A percentile compares a stretch with the other conserved stretches of the same genome.
Conservation (phyloP, 2,797 vertebrate species). For the Acanthornis magna region DNA sequence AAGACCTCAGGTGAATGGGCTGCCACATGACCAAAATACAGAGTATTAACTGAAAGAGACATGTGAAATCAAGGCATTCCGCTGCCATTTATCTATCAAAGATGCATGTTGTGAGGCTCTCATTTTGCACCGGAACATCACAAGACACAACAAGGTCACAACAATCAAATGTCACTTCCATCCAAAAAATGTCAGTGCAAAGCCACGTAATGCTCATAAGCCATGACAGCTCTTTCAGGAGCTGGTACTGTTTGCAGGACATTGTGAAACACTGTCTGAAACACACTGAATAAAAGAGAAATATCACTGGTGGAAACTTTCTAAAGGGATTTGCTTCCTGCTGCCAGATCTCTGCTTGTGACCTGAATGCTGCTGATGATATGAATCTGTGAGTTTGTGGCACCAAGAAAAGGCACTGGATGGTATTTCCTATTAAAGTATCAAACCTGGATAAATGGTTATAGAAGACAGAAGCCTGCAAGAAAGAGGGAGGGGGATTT, state of each 20-base stretch:
- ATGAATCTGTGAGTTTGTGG: neutral
- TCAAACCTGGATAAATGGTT: neutral
- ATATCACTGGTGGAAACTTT: neutral
- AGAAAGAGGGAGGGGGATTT: neutral
- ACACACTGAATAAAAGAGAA: neutral
- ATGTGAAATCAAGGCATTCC: constrained; percentile 22
- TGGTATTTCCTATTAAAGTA: neutral
- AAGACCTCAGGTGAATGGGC: neutral
- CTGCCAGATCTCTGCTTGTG: neutral
- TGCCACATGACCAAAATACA: neutral
- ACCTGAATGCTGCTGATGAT: neutral
- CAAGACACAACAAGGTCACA: constrained; percentile 36
- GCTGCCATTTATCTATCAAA: constrained; percentile 1
- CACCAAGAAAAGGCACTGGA: neutral
- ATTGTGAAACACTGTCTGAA: neutral
- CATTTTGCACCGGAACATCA: constrained; percentile 21
- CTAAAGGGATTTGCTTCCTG: neutral
- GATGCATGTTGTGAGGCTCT: neutral
- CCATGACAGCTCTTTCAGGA: constrained; percentile 17
- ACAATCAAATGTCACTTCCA: constrained; percentile 40
- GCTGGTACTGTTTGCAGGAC: neutral
- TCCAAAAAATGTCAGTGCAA: constrained; percentile 18
- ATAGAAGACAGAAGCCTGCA: neutral
- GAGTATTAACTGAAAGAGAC: neutral
- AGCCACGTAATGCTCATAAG: neutral